Evolutionary conservation across 2,113 vertebrate genomes (phyloP), one percentile per base, ranked within the genome.

Genomic region (Pachypanchax playfairii): DNA sequence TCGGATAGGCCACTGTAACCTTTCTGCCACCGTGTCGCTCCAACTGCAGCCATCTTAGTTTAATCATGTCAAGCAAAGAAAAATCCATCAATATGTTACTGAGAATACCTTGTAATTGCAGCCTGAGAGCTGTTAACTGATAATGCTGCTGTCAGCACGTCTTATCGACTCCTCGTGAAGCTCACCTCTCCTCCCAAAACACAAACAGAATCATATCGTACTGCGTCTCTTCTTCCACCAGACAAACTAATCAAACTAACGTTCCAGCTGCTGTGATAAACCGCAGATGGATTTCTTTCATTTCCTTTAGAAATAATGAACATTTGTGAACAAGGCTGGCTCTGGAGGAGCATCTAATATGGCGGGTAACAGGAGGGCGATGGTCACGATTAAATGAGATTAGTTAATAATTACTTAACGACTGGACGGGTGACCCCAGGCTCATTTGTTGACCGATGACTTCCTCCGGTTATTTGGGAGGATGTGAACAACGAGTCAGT

Each of bases 331-430:
- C n/a, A 10, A 5, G 49, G 0, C 42, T 22, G 42, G 49, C 0
- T 53, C 33, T 53, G 68, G 13, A 29, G 63, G 46, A 22, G 49
- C 13, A 0, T 13, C 18, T 17, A 20, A 17, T 25, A 8, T 6
- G n/a, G n/a, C n/a, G 10, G n/a, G 59, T 4, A 8, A 14, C 22
- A 18, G 50, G 12, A 13, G 6, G 15, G 9, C 24, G 66, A 82
- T 79, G 86, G 65, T 81, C 84, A 86, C 49, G 80, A 83, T 80
- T 77, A 70, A 85, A 87, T 84, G 56, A 84, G 76, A 88, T 81
- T 70, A 86, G 72, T 75, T 80, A 84, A 84, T 76, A 70, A 84
- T 75, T 61, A 57, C 58, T 66, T 82, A 87, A 85, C 58, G 83
- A 85, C 46, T 67, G 24, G 79, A 79, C 84, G 57, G 75, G 74